Evolutionary conservation across 2,888 invertebrate genomes (phyloP).

Genomic region (Thecocarcelia acutangulata): DNA sequence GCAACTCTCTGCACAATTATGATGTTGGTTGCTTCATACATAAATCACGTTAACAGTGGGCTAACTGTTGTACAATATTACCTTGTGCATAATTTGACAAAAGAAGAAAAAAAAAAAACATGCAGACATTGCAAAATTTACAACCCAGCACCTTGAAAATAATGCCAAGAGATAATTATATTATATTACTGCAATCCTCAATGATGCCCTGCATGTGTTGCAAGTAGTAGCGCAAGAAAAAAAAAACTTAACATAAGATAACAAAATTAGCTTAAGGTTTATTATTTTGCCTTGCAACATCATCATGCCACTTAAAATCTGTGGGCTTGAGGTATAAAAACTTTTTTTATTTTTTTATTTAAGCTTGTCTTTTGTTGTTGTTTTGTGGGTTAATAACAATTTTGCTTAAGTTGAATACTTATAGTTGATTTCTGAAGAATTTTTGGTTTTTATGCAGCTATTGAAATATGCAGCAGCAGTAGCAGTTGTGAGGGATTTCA

Average conservation of each 20-base stretch:
- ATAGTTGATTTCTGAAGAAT: slow-evolving; percentile 50
- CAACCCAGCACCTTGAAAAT: slow-evolving; percentile 30
- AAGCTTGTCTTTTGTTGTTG: slow-evolving; percentile 1
- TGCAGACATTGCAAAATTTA: slow-evolving; percentile 12
- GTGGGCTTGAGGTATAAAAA: slow-evolving; percentile 49
- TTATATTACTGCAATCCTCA: slow-evolving; percentile 19
- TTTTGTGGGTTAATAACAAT: slow-evolving; percentile 55
- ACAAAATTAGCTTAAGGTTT: slow-evolving; percentile 29
- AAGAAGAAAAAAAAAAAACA: not conserved
- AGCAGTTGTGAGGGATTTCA: slow-evolving; percentile 37
- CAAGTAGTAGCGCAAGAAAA: not conserved
- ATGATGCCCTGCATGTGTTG: slow-evolving; percentile 2
- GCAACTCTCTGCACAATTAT: too few species aligned
- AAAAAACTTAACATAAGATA: not conserved
- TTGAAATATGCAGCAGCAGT: not conserved
- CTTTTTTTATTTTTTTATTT: too few species aligned
- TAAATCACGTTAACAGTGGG: not conserved
- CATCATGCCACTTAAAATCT: slow-evolving; percentile 26
- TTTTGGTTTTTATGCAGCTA: not conserved
- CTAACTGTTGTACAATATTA: not conserved
- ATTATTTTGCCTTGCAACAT: slow-evolving; percentile 27
- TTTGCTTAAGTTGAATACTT: slow-evolving; percentile 40
- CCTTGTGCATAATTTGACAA: not conserved
- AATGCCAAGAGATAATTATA: slow-evolving; percentile 21
- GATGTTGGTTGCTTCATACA: too few species aligned